phyloP scores from a whole-genome alignment of 2,888 invertebrate genomes.

The Eupithecia abbreviata region DNA sequence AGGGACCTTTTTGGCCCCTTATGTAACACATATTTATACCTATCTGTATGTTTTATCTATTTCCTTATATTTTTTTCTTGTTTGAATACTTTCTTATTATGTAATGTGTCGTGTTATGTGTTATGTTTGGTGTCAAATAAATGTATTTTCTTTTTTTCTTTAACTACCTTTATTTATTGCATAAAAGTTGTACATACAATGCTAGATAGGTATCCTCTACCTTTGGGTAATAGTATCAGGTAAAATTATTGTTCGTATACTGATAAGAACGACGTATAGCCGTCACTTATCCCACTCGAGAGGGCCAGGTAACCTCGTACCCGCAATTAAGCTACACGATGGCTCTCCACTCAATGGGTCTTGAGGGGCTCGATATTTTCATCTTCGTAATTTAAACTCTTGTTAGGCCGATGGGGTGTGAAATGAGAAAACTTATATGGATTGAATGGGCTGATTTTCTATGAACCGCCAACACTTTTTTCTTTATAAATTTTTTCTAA shows the following conservation, averaged over 20 bases:
- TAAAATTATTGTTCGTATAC: neutral
- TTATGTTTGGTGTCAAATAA: no score
- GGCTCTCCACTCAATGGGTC: slow-evolving; percentile 43
- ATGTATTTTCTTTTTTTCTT: no score
- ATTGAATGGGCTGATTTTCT: neutral
- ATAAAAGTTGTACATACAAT: no score
- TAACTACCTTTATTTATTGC: no score
- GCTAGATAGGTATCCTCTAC: no score
- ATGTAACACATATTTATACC: no score
- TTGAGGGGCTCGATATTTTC: slow-evolving; percentile 39
- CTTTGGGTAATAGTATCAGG: neutral
- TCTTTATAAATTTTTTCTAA: neutral
- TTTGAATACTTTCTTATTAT: no score
- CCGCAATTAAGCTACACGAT: slow-evolving; percentile 50
- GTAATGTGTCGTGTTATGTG: no score
- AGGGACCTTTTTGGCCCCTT: no score
- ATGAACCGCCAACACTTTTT: neutral
- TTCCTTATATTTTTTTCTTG: no score
- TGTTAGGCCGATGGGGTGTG: slow-evolving; percentile 26
- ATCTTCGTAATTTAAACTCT: slow-evolving; percentile 23
- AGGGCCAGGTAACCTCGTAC: slow-evolving; percentile 42
- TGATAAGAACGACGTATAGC: neutral
- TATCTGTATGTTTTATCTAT: no score
- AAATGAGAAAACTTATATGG: slow-evolving; percentile 22
- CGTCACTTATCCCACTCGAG: slow-evolving; percentile 34